Base-by-base conservation (phyloP, 2,888 invertebrate genomes). In the Ochropleura leucogaster region DNA sequence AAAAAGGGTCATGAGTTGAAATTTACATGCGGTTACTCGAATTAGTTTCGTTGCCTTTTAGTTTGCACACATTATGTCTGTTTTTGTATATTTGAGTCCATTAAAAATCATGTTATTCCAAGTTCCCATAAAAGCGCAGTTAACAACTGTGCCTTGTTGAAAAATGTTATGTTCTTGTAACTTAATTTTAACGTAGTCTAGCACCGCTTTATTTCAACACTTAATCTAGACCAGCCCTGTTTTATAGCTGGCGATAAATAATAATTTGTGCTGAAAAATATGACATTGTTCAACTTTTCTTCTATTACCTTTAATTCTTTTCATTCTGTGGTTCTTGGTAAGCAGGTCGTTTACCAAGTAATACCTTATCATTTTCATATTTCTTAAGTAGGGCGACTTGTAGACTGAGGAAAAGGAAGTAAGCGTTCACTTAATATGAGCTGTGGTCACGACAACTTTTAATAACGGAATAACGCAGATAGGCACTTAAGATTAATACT, bases 371-470 rank as follows among this genome's bases (percentile, higher is more conserved):
- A 82, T 83, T 84, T 82, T 86, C 81, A 85, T 87, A 84, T 86
- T 80, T 73, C 69, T 79, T 76, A 85, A 87, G 82, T 83, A 81
- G 86, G 85, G 63, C 85, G 74, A 74, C 77, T 83, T 77, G 77
- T 79, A 82, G 76, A 82, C 82, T 79, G 67, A 82, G 79, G 76
- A 79, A 80, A 85, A 84, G 87, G 86, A 88, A 89, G 85, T 87
- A 81, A 88, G 83, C 82, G 80, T 81, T 84, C 77, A 74, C 79
- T 85, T 86, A 82, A 84, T 89, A 91, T 88, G 87, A 84, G 74
- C 78, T 40, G 57, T 68, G 80, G 91, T 90, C 91, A 91, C 91
- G 91, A 79, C 85, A 91, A 77, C 65, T 84, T 84, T 87, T 87
- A 87, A 87, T 87, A 82, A 80, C 77, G 74, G 79, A 82, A 79